Base-by-base conservation (phyloP, 2,113 vertebrate genomes). In the Ornithorhynchus anatinus region DNA sequence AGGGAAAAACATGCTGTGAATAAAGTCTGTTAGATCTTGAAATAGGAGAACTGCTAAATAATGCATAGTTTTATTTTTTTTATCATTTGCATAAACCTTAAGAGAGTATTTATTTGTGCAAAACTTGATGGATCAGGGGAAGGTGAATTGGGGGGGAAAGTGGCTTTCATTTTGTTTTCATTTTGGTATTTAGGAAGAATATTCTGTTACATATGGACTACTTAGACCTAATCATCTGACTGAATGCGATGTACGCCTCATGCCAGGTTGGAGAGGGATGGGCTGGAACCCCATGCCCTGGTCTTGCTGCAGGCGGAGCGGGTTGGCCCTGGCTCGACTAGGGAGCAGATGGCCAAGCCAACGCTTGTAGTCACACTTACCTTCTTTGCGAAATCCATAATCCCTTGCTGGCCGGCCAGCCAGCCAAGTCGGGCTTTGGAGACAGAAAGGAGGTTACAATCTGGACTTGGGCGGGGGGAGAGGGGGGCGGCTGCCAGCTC, bases 311-410 rank as follows among this genome's bases (percentile, higher is more conserved):
- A 96, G 97, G 97, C 96, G 94, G 96, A 93, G 96, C 97, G 97
- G 96, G 97, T 98, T 99, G 97, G 98, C 96, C 97, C 95, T 92
- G 91, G 91, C 96, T 96, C 96, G 96, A 97, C 95, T 95, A 96
- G 96, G 96, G 96, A 99, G 97, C 98, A 99, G 98, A 99, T 99
- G 97, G 98, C 90, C n/a, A 90, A 98, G 97, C 97, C 97, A 99
- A 97, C 96, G 97, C 97, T 98, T 96, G 96, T 97, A 98, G 97
- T 98, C 96, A 99, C 98, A 99, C 98, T 99, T 99, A 99, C 98
- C 97, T 99, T 99, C 96, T 95, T 96, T 96, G 95, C 96, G 98
- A 99, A 99, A 99, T 96, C 98, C 97, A 96, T 97, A 99, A 98
- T 98, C 98, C 97, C 96, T 96, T 96, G 90, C 95, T 96, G 96